These are phyloP conservation scores for Virgularia gustaviana DNA, from an alignment of 92 coral and sea anemone genomes.

Conservation along the genomic window DNA sequence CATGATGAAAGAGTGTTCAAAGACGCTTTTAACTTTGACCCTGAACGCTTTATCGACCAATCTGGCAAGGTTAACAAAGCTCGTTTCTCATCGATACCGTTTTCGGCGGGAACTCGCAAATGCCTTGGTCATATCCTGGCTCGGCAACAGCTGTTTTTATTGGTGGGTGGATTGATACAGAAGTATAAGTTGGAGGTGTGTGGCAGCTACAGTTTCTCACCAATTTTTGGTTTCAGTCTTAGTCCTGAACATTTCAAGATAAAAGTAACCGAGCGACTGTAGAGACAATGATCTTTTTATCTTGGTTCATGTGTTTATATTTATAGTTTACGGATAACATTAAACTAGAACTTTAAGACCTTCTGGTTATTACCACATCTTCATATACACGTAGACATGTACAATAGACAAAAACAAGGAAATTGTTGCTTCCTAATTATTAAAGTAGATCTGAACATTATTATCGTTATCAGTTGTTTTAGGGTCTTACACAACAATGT, in stretches of 20 bases:
- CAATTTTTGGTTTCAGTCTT: slow-evolving; percentile 75
- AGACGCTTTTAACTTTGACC: slow-evolving; percentile 74
- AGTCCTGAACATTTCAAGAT: slow-evolving; percentile 74
- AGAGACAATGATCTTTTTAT: background rate
- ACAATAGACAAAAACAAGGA: no score
- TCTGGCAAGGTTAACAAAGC: slow-evolving; percentile 59
- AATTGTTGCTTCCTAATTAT: no score
- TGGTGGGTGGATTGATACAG: slow-evolving; percentile 82
- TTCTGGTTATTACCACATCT: no score
- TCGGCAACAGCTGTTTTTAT: slow-evolving; percentile 67
- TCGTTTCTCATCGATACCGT: slow-evolving; percentile 69
- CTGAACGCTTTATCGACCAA: slow-evolving; percentile 77
- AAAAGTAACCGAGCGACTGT: no score
- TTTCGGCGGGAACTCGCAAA: slow-evolving; percentile 86
- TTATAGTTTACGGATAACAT: background rate
- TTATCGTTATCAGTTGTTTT: no score
- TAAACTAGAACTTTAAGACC: background rate
- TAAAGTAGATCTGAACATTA: no score
- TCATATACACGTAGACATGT: no score
- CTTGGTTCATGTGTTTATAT: background rate
- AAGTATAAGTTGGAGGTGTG: slow-evolving; percentile 57
- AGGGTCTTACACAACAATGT: no score
- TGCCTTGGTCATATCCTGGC: slow-evolving; percentile 90
- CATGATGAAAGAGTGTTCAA: slow-evolving; percentile 80
- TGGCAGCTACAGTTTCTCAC: slow-evolving; percentile 65